Evolutionary conservation across 2,113 vertebrate genomes (phyloP).

Genomic region (Silurus glanis): DNA sequence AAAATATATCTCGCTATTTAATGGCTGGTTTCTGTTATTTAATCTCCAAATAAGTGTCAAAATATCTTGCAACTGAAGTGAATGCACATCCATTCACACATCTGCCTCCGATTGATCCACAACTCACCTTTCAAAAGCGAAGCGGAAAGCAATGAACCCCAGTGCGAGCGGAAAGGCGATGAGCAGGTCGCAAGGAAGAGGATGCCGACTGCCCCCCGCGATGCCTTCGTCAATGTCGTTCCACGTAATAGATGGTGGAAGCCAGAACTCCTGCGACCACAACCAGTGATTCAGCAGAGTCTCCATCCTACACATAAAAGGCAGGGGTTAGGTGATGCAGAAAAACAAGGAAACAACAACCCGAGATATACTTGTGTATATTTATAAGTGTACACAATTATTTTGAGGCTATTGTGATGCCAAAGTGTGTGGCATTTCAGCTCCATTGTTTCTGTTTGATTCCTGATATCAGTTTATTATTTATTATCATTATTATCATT

Average conservation of each 20-base stretch:
- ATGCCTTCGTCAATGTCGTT: conserved; percentile 71
- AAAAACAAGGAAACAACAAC: background rate
- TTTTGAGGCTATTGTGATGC: background rate
- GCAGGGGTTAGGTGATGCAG: background rate
- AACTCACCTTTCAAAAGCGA: conserved; percentile 83
- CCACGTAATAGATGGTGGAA: conserved; percentile 83
- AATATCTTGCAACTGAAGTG: background rate
- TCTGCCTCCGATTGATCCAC: background rate
- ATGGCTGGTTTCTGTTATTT: no score
- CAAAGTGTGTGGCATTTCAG: background rate
- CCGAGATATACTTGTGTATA: background rate
- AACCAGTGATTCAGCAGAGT: conserved; percentile 79
- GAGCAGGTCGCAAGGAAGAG: conserved; percentile 78
- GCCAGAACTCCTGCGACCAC: conserved; percentile 83
- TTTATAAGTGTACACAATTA: background rate
- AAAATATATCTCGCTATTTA: no score
- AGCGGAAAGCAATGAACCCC: conserved; percentile 73
- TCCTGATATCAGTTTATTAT: background rate
- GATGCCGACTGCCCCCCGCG: conserved; percentile 60
- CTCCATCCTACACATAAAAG: conserved; percentile 73
- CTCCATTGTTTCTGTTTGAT: background rate
- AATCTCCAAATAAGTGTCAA: background rate
- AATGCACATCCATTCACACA: background rate
- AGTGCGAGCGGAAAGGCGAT: conserved; percentile 78
- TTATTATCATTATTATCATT: no score